These are phyloP conservation scores for Orthosia incerta DNA, from an alignment of 2,888 invertebrate species.

Conservation along the genomic window DNA sequence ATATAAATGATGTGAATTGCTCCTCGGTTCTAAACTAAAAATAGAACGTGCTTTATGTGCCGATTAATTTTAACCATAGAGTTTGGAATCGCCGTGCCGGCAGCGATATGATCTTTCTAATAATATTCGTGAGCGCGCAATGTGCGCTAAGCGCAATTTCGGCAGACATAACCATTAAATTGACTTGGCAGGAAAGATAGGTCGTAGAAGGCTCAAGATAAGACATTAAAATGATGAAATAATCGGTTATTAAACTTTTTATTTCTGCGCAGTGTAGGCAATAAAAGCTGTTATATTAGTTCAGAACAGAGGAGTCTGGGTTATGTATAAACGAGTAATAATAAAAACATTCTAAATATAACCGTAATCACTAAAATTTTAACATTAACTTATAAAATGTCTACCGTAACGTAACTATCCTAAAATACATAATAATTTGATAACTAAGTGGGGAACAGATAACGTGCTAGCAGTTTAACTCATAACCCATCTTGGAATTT, in stretches of 20 bases:
- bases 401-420: slow-evolving; percentile 37
- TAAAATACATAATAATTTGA: slow-evolving; percentile 60
- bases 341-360: slow-evolving; percentile 51
- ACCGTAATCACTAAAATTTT: slow-evolving; percentile 56
- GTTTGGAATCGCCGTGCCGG: no score
- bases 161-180: no score
- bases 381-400: slow-evolving; percentile 47
- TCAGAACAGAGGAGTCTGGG: slow-evolving; percentile 22
- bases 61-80: no score
- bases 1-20: slow-evolving; percentile 17
- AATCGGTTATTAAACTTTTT: slow-evolving; percentile 3
- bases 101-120: no score
- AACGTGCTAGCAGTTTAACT: slow-evolving; percentile 26
- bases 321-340: slow-evolving; percentile 28
- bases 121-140: no score
- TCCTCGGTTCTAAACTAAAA: slow-evolving; percentile 50
- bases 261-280: neutral
- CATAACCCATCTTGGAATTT: slow-evolving; percentile 45
- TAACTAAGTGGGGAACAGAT: slow-evolving; percentile 23
- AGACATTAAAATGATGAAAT: neutral
- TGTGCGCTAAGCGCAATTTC: no score
- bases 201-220: neutral
- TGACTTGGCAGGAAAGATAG: no score
- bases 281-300: slow-evolving; percentile 20
- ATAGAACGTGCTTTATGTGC: neutral